Evolutionary conservation across 1,140 invertebrate genomes (phyloP).

Genomic region (Trichogramma pretiosum): DNA sequence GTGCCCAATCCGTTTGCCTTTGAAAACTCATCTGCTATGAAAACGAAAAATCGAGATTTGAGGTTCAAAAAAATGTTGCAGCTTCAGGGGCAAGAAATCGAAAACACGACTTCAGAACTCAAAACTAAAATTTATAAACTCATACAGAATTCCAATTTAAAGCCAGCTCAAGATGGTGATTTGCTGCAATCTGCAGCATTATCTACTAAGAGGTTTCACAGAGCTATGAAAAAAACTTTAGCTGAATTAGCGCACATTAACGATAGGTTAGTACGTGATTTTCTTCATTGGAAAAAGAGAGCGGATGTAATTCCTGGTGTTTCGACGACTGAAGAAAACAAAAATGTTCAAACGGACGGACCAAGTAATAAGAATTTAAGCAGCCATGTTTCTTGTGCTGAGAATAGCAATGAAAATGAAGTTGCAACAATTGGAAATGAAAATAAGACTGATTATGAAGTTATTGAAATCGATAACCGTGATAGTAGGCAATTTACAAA

Average conservation of each 20-base stretch:
- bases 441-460: not conserved
- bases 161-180: not conserved
- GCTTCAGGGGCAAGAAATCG: slow-evolving; percentile 15
- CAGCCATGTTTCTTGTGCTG: no score
- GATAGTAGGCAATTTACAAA: no score
- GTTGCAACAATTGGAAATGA: not conserved
- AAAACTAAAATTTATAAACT: slow-evolving; percentile 14
- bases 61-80: slow-evolving; percentile 14
- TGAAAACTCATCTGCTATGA: no score
- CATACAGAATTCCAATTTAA: slow-evolving; percentile 1
- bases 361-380: no score
- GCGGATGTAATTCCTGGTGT: no score
- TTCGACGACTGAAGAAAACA: no score
- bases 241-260: slow-evolving; percentile 27
- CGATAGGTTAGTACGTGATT: slow-evolving; percentile 26
- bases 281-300: slow-evolving; percentile 22
- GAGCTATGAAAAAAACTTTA: slow-evolving; percentile 24
- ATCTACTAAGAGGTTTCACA: slow-evolving; percentile 20
- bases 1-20: no score
- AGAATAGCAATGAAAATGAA: not conserved
- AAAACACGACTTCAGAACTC: not conserved
- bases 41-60: slow-evolving; percentile 3
- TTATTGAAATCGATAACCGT: no score
- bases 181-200: slow-evolving; percentile 3
- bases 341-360: no score